Percentiles rank a stretch among this genome's conserved stretches.
phyloP scores from a whole-genome alignment of 2,113 vertebrate genomes.

The Amblyopsis rosae region DNA sequence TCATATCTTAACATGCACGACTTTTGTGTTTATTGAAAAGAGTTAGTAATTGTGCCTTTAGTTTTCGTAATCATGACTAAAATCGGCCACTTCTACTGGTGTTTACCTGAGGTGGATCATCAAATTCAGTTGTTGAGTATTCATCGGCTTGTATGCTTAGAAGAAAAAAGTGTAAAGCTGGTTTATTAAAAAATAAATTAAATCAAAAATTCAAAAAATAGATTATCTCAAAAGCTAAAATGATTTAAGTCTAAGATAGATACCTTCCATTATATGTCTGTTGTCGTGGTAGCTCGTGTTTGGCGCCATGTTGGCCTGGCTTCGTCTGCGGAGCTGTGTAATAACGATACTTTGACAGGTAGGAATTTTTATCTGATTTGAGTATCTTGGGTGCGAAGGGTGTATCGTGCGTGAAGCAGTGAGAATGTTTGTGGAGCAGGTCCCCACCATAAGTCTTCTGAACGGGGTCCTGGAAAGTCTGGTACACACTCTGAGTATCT shows the following conservation, averaged over 20 bases:
- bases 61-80: too few species aligned
- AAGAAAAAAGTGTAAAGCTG: neutral
- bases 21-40: too few species aligned
- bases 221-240: neutral
- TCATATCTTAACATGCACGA: too few species aligned
- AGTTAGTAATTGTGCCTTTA: too few species aligned
- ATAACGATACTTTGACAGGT: conserved; percentile 85
- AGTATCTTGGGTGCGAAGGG: conserved; percentile 92
- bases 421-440: conserved; percentile 85
- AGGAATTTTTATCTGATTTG: conserved; percentile 84
- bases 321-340: conserved; percentile 83
- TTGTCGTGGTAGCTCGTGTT: conserved; percentile 43
- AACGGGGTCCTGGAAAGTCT: conserved; percentile 68
- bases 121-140: conserved; percentile 30
- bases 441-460: conserved; percentile 81
- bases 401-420: conserved; percentile 79
- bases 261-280: conserved; percentile 83
- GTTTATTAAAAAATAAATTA: neutral
- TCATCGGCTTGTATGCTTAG: conserved; percentile 54
- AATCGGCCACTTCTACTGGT: too few species aligned
- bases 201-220: neutral
- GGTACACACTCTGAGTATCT: conserved; percentile 51
- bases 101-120: conserved; percentile 62
- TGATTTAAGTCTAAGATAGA: neutral
- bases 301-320: conserved; percentile 42